Percentiles rank a stretch among this genome's conserved stretches.
Evolutionary conservation across 2,797 vertebrate species (phyloP).

Genomic region (Varecia variegata): DNA sequence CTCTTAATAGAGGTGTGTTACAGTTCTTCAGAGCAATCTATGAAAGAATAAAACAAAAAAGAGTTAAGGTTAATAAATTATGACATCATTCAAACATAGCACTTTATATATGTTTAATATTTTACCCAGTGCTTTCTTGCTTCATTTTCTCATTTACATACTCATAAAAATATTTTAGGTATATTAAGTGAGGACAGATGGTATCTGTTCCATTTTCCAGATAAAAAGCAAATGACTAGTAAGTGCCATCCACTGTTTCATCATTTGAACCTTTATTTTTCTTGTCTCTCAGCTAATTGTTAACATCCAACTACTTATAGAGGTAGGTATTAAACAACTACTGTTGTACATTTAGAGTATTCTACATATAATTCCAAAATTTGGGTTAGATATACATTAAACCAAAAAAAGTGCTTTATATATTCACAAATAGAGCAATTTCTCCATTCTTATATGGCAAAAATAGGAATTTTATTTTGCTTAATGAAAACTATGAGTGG

Average conservation of each 20-base stretch:
- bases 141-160: conserved; percentile 32
- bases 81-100: not conserved
- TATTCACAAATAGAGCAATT: conserved; percentile 8
- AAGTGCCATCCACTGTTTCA: not conserved
- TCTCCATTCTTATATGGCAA: not conserved
- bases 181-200: not conserved
- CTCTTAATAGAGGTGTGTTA: conserved; percentile 91
- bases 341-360: not conserved
- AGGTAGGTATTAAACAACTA: not conserved
- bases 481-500: conserved; percentile 1
- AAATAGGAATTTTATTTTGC: conserved; percentile 16
- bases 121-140: not conserved
- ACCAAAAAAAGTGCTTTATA: not conserved
- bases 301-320: conserved; percentile 35
- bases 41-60: conserved; percentile 74
- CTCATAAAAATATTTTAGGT: not conserved
- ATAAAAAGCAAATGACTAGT: not conserved
- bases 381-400: not conserved
- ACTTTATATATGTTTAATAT: conserved; percentile 15
- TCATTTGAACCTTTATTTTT: not conserved
- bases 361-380: not conserved
- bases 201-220: not conserved
- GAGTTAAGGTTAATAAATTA: conserved; percentile 25
- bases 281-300: not conserved
- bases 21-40: conserved; percentile 91